Conservation (phyloP, 2,888 invertebrate genomes). For the Ecliptopera silaceata region DNA sequence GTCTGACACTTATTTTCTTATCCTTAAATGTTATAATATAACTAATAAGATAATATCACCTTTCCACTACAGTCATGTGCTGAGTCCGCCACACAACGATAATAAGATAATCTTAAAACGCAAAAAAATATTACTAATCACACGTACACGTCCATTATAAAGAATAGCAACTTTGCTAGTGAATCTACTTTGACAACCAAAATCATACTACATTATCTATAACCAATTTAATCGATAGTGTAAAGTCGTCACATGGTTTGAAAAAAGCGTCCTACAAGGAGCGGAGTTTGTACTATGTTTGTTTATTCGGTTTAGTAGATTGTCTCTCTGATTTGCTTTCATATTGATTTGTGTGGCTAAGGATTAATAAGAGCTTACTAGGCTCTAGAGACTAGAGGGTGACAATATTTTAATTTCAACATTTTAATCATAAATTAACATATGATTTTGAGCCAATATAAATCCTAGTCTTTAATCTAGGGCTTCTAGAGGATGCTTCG, state of each 20-base stretch:
- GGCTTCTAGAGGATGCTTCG: no score
- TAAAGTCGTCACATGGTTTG: conserved; percentile 1
- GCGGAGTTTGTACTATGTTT: neutral
- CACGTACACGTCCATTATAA: conserved; percentile 9
- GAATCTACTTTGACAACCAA: neutral
- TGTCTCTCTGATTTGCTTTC: no score
- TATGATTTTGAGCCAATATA: no score
- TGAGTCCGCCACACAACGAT: neutral
- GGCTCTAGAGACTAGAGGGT: no score
- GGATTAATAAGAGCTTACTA: no score
- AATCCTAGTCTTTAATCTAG: no score
- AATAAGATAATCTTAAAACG: conserved; percentile 5
- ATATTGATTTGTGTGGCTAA: no score
- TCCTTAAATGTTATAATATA: neutral
- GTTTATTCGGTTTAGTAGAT: neutral
- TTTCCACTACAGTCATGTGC: conserved; percentile 6
- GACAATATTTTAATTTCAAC: no score
- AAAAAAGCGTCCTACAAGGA: neutral
- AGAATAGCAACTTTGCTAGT: conserved; percentile 1
- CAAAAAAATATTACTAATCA: conserved; percentile 1
- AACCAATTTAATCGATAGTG: neutral
- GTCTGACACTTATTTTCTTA: neutral
- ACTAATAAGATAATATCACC: conserved; percentile 1
- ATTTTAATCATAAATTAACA: no score
- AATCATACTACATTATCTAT: conserved; percentile 4